These are phyloP conservation scores for Triops cancriformis DNA, from an alignment of 1,140 invertebrate species.

Conservation along the genomic window DNA sequence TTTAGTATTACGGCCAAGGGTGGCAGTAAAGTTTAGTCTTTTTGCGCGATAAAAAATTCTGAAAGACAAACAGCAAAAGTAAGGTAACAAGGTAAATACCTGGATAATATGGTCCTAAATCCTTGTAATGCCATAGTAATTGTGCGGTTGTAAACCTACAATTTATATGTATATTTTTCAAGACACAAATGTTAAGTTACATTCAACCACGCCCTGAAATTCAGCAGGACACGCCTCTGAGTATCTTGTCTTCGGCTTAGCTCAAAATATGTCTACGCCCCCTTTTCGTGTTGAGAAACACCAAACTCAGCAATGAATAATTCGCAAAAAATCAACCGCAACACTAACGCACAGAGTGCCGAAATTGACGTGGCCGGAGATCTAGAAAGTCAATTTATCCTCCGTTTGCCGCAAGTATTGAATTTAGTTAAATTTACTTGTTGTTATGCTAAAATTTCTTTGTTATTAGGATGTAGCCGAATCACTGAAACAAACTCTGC, in stretches of 20 bases:
- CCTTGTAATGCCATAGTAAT: background rate
- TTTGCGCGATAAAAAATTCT: too few species aligned
- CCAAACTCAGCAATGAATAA: background rate
- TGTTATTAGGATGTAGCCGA: constrained; percentile 59
- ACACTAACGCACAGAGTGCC: background rate
- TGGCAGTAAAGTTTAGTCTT: too few species aligned
- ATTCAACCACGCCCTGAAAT: too few species aligned
- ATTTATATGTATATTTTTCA: too few species aligned
- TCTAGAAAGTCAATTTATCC: background rate
- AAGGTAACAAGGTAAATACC: background rate
- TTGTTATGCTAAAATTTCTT: background rate
- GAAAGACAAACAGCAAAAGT: too few species aligned
- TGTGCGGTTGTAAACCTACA: background rate
- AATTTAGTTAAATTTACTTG: background rate
- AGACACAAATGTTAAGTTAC: too few species aligned
- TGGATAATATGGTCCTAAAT: background rate
- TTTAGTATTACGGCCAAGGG: too few species aligned
- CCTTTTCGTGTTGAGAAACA: too few species aligned
- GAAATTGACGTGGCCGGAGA: background rate
- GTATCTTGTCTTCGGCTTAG: too few species aligned
- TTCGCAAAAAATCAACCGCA: background rate
- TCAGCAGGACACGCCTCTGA: too few species aligned
- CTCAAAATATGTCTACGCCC: too few species aligned
- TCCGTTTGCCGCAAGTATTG: background rate
- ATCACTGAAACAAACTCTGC: constrained; percentile 61